Base-by-base conservation (phyloP, 1,140 invertebrate species). In the Pogonomyrmex californicus region DNA sequence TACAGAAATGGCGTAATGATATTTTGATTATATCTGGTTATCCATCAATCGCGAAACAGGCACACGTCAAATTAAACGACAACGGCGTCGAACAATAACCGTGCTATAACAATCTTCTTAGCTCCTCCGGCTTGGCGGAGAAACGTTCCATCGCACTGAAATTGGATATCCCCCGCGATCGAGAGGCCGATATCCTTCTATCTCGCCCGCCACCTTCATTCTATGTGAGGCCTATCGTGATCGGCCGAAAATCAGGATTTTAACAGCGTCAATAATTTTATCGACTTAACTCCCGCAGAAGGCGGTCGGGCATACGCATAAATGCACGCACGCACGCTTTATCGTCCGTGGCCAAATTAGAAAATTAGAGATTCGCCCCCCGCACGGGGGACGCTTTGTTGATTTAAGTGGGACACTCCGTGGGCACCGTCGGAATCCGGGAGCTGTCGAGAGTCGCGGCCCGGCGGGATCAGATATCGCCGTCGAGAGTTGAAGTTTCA, bases 381-480 rank as follows among this genome's bases (percentile, higher is more conserved):
- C 68, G 77, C 86, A 0, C 23, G 23, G 23, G 60, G 88, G 88
- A 81, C 47, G 14, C 73, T 36, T 49, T 47, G 2, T 10, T 33
- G 6, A 33, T 63, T 38, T 63, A 60, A 44, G 51, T 62, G 58
- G 33, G 51, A 56, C 30, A 70, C 85, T 73, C 56, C 65, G 36
- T 36, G 63, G 49, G 23, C 41, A 44, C 30, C 65, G n/a, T n/a
- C n/a, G 75, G 85, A 91, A 92, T 91, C 87, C 92, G 82, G 91
- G 77, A 92, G 92, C 91, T 86, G 89, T 92, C 58, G 58, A 49
- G 62, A 58, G 73, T 7, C 36, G 54, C 44, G 12, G 41, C 44
- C 23, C 70, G 17, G 51, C 77, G 76, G 86, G 85, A 93, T 93
- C 92, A 91, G 91, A 93, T 93, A 93, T 82, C 87, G 49, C n/a